A percentile compares a stretch with the other conserved stretches of the same genome.
Evolutionary conservation across 2,888 invertebrate genomes (phyloP).

Genomic region (Trilocha varians): DNA sequence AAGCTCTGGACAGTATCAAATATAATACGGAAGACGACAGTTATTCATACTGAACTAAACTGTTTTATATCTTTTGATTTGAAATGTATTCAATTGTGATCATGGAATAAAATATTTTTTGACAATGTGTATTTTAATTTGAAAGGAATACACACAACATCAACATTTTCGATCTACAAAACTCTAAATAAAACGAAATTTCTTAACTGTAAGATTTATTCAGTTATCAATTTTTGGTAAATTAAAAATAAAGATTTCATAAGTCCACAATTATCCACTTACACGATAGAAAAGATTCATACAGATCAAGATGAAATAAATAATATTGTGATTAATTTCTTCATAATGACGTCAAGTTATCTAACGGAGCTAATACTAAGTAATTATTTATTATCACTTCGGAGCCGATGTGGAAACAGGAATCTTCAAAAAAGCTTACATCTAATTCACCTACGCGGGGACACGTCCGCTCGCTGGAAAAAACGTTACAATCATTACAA

Average conservation of each 20-base stretch:
- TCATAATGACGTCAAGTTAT: constrained; percentile 57
- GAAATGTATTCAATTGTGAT: constrained; percentile 23
- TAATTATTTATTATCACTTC: constrained; percentile 67
- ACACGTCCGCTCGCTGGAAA: constrained; percentile 55
- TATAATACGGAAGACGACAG: constrained; percentile 74
- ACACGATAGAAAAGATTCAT: constrained; percentile 65
- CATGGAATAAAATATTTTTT: constrained; percentile 31
- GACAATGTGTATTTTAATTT: constrained; percentile 4
- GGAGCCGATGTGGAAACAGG: constrained; percentile 64
- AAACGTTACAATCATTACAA: constrained; percentile 20
- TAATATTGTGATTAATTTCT: constrained; percentile 61
- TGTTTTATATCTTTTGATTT: constrained; percentile 12
- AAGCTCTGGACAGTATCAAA: constrained; percentile 77
- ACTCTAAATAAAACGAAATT: constrained; percentile 1
- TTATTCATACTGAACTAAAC: constrained; percentile 60
- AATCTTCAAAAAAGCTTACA: constrained; percentile 60
- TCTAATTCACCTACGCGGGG: constrained; percentile 63
- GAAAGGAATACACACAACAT: neutral
- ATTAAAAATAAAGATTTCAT: constrained; percentile 66
- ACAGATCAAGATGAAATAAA: constrained; percentile 72
- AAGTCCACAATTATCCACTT: constrained; percentile 67
- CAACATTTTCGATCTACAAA: neutral
- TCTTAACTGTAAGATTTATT: constrained; percentile 65
- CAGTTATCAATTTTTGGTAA: constrained; percentile 68
- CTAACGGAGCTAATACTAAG: constrained; percentile 64